Conservation (phyloP, 2,888 invertebrate species). For the Epinotia demarniana region DNA sequence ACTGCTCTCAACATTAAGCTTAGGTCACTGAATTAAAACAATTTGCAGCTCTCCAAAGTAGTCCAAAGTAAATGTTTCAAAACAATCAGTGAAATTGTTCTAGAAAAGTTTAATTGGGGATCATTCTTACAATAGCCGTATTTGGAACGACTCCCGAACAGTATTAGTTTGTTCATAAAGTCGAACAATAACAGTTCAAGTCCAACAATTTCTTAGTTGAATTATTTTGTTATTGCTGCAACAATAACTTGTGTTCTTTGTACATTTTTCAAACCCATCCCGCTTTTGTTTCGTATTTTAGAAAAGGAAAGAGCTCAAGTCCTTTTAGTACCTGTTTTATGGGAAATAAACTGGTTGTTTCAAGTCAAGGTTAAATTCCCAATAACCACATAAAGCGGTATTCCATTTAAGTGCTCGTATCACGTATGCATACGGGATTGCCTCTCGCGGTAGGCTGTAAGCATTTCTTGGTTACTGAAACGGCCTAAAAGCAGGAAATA, state of each 20-base stretch:
- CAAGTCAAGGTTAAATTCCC: conserved; percentile 13
- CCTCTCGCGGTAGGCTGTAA: conserved; percentile 27
- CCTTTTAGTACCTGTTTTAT: background rate
- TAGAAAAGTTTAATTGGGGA: conserved; percentile 19
- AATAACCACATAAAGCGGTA: conserved; percentile 33
- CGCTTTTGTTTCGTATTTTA: conserved; percentile 12
- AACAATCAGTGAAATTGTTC: conserved; percentile 8
- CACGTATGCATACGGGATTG: conserved; percentile 35
- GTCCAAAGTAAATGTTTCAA: conserved; percentile 28
- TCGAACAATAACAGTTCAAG: conserved; percentile 22
- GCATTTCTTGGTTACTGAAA: conserved; percentile 41
- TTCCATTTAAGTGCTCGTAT: conserved; percentile 25
- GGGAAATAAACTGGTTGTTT: background rate
- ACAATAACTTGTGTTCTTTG: conserved; percentile 19
- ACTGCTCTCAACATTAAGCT: conserved; percentile 9
- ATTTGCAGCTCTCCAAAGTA: conserved; percentile 20
- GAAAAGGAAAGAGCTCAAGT: background rate
- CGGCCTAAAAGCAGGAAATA: conserved; percentile 43
- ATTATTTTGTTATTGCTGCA: conserved; percentile 8
- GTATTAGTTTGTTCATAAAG: conserved; percentile 22
- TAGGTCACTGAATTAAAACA: conserved; percentile 26
- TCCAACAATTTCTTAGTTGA: background rate
- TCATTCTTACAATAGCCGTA: conserved; percentile 13
- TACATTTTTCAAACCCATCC: background rate
- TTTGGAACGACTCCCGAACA: conserved; percentile 13